Evolutionary conservation across 1,140 invertebrate genomes (phyloP), one percentile per base, ranked within the genome.

Genomic region (Apis cerana): DNA sequence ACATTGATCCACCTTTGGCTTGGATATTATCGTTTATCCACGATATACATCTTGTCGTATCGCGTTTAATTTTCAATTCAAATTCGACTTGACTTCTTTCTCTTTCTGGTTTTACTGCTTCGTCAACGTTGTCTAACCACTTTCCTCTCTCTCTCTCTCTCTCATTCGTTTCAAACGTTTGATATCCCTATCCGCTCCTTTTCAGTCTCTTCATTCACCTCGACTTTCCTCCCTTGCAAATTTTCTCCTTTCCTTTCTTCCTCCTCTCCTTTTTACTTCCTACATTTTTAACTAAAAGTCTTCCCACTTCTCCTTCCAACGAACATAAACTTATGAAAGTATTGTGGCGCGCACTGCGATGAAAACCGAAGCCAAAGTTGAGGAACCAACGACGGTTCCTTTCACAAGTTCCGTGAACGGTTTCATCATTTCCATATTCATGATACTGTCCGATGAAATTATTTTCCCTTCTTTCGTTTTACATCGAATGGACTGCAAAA

Each of bases 281-380:
- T 43, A 65, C 27, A 65, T 65, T 65, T 65, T 43, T 21, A 65
- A 65, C 27, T 65, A 17, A 65, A 65, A 65, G 27, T 43, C 64
- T 5, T 17, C 15, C 15, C 13, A 13, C 33, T 64, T 43, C 33
- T 9, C 12, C 1, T 13, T 12, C 8, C 33, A 1, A n/a, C 2
- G 64, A 65, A 65, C 27, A 21, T 65, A 43, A 65, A 65, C 15
- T 65, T 65, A 65, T 65, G 43, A 43, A 65, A 33, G 64, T 21
- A 65, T 65, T 19, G 64, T 33, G 64, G 43, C 64, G 64, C 64
- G 19, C 27, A 43, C 17, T 2, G 10, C 43, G 27, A 1, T 65
- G 64, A 17, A 5, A 43, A 65, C 17, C 27, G 17, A 65, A 65
- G 27, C 27, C 17, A 27, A 43, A 65, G 17, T 43, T 27, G 64